A percentile compares a stretch with the other conserved stretches of the same genome.
These are phyloP conservation scores for Salpingus planirostris DNA, from an alignment of 2,888 invertebrate species.

Conservation along the genomic window DNA sequence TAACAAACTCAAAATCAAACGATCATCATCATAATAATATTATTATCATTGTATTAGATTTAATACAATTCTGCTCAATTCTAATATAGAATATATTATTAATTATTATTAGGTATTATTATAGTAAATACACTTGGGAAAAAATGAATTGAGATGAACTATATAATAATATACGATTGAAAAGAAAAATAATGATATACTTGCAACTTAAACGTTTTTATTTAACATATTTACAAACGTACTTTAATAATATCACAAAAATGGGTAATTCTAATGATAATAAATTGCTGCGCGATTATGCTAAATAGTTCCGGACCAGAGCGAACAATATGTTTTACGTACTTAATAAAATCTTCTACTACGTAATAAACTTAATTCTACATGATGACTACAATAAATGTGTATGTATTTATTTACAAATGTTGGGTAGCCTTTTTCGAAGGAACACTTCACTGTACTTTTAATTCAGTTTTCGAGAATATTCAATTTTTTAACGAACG, in stretches of 20 bases:
- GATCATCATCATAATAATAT: conserved; percentile 8
- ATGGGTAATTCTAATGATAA: too few relatives aligned
- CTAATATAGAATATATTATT: conserved; percentile 29
- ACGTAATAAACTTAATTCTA: conserved; percentile 39
- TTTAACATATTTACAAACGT: conserved; percentile 10
- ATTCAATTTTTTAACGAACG: conserved; percentile 12
- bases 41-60: conserved; percentile 13
- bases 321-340: conserved; percentile 16
- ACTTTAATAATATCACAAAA: conserved; percentile 12
- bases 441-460: conserved; percentile 32
- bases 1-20: not conserved
- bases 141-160: conserved; percentile 10
- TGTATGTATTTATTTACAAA: conserved; percentile 42
- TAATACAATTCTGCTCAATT: conserved; percentile 21
- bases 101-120: too few relatives aligned
- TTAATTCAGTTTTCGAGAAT: conserved; percentile 18
- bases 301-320: conserved; percentile 20
- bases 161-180: conserved; percentile 3
- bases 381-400: conserved; percentile 41
- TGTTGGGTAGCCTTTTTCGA: conserved; percentile 39
- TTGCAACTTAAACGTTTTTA: conserved; percentile 7
- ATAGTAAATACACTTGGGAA: too few relatives aligned
- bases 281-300: too few relatives aligned
- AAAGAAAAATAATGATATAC: conserved; percentile 7
- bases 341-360: conserved; percentile 20